Percentiles rank a stretch among this genome's conserved stretches.
Conservation (phyloP, 2,888 invertebrate genomes). For the Himalopsyche japonica region DNA sequence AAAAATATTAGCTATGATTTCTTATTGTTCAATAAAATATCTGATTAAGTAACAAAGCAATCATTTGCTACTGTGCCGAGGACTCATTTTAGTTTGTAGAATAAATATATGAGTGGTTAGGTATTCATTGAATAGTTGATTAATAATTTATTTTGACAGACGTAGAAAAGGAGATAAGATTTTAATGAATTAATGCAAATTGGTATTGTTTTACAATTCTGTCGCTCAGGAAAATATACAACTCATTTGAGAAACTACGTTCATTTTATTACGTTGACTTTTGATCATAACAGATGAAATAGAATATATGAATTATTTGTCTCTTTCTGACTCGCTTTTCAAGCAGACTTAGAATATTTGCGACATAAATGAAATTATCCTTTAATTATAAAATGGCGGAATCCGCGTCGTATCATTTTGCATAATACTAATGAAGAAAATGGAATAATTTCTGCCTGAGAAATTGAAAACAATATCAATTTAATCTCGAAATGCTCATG, state of each 20-base stretch:
- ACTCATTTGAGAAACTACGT: neutral
- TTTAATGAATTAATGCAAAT: neutral
- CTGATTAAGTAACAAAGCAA: too few relatives aligned
- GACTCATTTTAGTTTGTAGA: too few relatives aligned
- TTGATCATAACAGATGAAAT: constrained; percentile 11
- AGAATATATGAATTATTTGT: constrained; percentile 21
- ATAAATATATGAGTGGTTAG: too few relatives aligned
- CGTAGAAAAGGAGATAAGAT: neutral
- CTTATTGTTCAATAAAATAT: too few relatives aligned
- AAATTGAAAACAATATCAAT: neutral
- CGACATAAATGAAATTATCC: constrained; percentile 21
- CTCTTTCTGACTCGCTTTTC: neutral
- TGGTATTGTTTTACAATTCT: neutral
- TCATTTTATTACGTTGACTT: neutral
- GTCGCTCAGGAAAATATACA: neutral
- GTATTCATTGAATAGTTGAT: neutral
- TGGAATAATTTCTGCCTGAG: constrained; percentile 25
- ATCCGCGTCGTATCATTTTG: constrained; percentile 28
- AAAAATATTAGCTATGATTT: too few relatives aligned
- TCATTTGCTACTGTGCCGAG: too few relatives aligned
- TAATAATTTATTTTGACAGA: neutral
- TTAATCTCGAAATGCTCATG: neutral
- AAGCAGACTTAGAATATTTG: neutral
- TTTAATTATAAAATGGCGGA: constrained; percentile 35
- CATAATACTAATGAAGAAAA: constrained; percentile 31